phyloP scores from a whole-genome alignment of 2,888 invertebrate genomes.

The Eilema griseolum region DNA sequence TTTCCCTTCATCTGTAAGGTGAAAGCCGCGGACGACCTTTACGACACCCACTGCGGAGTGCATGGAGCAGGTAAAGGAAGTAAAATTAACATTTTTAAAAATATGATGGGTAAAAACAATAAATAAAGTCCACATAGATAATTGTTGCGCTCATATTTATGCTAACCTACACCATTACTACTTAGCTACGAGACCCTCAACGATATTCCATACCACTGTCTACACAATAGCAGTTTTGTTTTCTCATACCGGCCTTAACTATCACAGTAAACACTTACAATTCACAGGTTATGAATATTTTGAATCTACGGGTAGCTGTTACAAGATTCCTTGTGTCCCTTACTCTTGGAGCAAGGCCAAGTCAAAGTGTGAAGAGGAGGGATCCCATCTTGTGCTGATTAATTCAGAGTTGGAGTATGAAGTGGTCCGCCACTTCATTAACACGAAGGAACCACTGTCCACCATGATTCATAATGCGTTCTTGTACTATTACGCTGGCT shows the following conservation, averaged over 20 bases:
- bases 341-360: neutral
- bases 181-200: too few species aligned
- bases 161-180: too few species aligned
- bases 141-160: too few species aligned
- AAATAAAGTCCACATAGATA: too few species aligned
- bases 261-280: neutral
- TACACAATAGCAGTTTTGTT: too few species aligned
- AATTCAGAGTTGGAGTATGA: constrained; percentile 43
- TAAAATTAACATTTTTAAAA: too few species aligned
- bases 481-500: neutral
- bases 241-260: too few species aligned
- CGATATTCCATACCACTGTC: too few species aligned
- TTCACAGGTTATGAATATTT: constrained; percentile 3
- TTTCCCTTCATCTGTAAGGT: constrained; percentile 75
- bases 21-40: constrained; percentile 57
- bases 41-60: constrained; percentile 61
- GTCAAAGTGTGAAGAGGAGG: neutral
- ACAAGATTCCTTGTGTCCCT: neutral
- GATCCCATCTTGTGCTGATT: neutral
- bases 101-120: too few species aligned
- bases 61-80: constrained; percentile 61
- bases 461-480: neutral
- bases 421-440: constrained; percentile 10
- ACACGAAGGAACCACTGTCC: neutral
- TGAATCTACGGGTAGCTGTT: neutral